Percentiles rank a stretch among this genome's conserved stretches.
Conservation (phyloP, 2,888 invertebrate species). For the Pherbina coryleti region DNA sequence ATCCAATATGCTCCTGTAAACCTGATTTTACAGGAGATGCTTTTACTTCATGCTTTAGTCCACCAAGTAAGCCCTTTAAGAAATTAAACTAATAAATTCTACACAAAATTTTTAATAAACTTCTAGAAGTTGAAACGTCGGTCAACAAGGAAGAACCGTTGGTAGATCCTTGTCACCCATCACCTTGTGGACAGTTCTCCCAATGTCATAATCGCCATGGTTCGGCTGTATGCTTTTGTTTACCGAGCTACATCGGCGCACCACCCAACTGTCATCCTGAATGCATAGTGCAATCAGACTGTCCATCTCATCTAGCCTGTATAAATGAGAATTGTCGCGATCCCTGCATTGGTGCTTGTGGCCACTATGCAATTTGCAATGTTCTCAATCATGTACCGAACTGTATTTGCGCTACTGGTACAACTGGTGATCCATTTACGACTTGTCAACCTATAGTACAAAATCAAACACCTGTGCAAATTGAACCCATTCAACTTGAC, state of each 20-base stretch:
- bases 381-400: slow-evolving; percentile 80
- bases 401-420: slow-evolving; percentile 78
- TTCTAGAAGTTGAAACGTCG: not conserved
- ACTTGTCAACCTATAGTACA: slow-evolving; percentile 72
- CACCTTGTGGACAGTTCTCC: slow-evolving; percentile 77
- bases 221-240: slow-evolving; percentile 73
- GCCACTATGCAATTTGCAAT: slow-evolving; percentile 77
- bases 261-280: slow-evolving; percentile 75
- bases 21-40: slow-evolving; percentile 77
- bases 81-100: not conserved
- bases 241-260: slow-evolving; percentile 73
- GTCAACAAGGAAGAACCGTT: slow-evolving; percentile 47
- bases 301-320: slow-evolving; percentile 74
- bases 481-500: slow-evolving; percentile 68
- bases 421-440: slow-evolving; percentile 76
- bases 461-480: slow-evolving; percentile 58
- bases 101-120: not conserved
- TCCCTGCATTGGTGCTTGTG: slow-evolving; percentile 81
- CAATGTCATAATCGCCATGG: slow-evolving; percentile 77
- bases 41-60: slow-evolving; percentile 72
- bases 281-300: slow-evolving; percentile 73
- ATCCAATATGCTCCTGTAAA: slow-evolving; percentile 75
- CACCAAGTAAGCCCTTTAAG: slow-evolving; percentile 57
- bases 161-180: slow-evolving; percentile 73
- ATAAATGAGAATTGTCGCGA: slow-evolving; percentile 77